Conservation (phyloP, 2,888 invertebrate genomes). For the Pachydiplax longipennis region DNA sequence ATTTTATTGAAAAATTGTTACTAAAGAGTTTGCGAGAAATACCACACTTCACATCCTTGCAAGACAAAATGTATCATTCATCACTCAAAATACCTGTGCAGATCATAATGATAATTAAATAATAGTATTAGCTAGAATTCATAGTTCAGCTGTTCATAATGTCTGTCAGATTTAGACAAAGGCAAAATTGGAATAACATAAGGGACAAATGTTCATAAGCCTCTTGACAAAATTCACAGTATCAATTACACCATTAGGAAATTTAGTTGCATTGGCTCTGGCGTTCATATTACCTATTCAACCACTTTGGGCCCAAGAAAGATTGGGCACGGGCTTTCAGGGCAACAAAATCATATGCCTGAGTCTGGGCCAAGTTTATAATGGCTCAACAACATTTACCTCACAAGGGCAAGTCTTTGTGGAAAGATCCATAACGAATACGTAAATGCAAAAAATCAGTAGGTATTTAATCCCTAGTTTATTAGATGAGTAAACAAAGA, state of each 20-base stretch:
- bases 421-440: background rate
- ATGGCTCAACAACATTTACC: background rate
- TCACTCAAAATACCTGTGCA: conserved; percentile 35
- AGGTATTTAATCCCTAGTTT: background rate
- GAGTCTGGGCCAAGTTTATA: background rate
- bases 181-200: conserved; percentile 14
- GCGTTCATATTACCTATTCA: background rate
- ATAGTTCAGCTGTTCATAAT: background rate
- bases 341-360: conserved; percentile 1
- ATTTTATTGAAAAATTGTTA: conserved; percentile 51
- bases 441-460: background rate
- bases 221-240: conserved; percentile 2
- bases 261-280: conserved; percentile 12
- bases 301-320: background rate
- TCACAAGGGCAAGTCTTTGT: background rate
- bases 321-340: background rate
- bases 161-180: background rate
- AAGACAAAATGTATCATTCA: conserved; percentile 40
- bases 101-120: conserved; percentile 31
- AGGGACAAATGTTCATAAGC: conserved; percentile 11
- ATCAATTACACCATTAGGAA: background rate
- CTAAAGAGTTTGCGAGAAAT: conserved; percentile 47
- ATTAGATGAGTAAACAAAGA: background rate
- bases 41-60: conserved; percentile 42
- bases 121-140: background rate